phyloP scores from a whole-genome alignment of 2,113 vertebrate genomes.

The Pteruthius melanotis region DNA sequence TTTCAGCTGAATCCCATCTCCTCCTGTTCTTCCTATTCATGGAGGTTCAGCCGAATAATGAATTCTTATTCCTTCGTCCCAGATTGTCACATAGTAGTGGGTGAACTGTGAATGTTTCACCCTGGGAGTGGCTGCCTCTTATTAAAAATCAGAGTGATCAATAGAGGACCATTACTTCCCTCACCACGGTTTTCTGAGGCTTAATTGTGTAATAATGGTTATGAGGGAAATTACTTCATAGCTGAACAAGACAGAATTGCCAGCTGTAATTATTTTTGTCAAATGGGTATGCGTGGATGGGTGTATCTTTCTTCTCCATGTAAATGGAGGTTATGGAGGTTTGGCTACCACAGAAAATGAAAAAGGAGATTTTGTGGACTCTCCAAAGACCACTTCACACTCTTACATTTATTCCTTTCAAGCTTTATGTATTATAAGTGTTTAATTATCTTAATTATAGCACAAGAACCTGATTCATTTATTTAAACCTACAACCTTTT shows the following conservation, averaged over 20 bases:
- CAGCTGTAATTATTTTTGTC: not conserved
- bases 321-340: not conserved
- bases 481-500: not conserved
- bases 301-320: not conserved
- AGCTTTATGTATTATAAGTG: not conserved
- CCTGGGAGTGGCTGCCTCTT: not conserved
- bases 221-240: not conserved
- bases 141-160: not conserved
- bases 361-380: not conserved
- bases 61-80: not conserved
- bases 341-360: not conserved
- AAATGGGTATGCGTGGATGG: not conserved
- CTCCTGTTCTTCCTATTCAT: not conserved
- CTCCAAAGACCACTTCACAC: not conserved
- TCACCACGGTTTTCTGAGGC: not conserved
- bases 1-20: not conserved
- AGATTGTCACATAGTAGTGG: not conserved
- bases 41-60: not conserved
- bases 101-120: not conserved
- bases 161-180: not conserved
- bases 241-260: not conserved
- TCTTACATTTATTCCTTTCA: not conserved
- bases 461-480: not conserved
- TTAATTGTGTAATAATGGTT: conserved; percentile 13
- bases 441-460: not conserved